Conservation (phyloP, 2,888 invertebrate genomes). For the Plebejus argus region DNA sequence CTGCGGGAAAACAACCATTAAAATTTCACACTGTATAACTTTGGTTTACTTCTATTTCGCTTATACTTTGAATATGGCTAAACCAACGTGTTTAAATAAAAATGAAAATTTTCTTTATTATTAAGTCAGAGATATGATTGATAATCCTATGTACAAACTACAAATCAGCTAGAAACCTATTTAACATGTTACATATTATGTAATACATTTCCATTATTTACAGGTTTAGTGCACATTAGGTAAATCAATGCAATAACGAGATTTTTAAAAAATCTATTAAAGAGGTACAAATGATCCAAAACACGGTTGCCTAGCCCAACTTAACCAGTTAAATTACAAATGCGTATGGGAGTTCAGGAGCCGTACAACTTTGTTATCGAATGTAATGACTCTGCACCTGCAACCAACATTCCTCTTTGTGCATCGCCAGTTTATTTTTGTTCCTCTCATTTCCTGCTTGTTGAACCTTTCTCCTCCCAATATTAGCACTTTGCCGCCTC, state of each 20-base stretch:
- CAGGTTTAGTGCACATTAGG: neutral
- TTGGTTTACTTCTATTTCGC: no score
- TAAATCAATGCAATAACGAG: neutral
- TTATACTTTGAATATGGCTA: no score
- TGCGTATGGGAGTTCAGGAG: neutral
- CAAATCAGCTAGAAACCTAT: no score
- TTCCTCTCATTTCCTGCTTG: slow-evolving; percentile 26
- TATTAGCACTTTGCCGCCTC: slow-evolving; percentile 34
- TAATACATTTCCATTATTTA: neutral
- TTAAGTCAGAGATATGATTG: no score
- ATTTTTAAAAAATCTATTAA: neutral
- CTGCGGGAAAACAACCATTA: no score
- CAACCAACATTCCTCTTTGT: slow-evolving; percentile 48
- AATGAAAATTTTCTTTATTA: no score
- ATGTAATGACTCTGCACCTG: slow-evolving; percentile 47
- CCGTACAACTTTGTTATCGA: slow-evolving; percentile 43
- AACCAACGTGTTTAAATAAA: no score
- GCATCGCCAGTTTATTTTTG: slow-evolving; percentile 45
- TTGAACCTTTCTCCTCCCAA: slow-evolving; percentile 36
- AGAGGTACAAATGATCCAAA: neutral
- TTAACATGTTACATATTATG: no score
- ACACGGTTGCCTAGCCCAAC: neutral
- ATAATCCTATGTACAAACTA: no score
- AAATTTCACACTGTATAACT: no score
- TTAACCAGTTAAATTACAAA: neutral